Evolutionary conservation across 1,140 invertebrate species (phyloP).

Genomic region (Lanistes nyassanus): DNA sequence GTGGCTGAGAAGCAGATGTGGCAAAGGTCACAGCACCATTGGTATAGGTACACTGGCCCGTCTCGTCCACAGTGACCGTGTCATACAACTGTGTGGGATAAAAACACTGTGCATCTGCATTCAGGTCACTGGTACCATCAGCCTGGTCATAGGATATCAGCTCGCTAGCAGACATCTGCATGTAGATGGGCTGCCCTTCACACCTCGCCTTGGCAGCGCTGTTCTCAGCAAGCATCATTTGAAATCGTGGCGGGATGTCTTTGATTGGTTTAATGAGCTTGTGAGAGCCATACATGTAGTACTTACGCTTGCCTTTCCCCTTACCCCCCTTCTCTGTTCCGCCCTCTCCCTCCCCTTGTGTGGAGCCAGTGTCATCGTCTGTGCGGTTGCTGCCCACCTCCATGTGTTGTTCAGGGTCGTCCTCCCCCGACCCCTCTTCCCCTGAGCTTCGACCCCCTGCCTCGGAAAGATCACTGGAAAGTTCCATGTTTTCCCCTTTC

Average conservation of each 20-base stretch:
- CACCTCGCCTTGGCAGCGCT: conserved; percentile 55
- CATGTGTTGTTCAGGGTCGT: conserved; percentile 28
- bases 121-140: conserved; percentile 22
- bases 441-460: conserved; percentile 32
- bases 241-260: conserved; percentile 60
- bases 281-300: conserved; percentile 60
- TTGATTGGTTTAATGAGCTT: conserved; percentile 63
- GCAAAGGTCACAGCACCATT: background rate
- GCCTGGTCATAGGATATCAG: conserved; percentile 30
- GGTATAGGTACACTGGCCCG: conserved; percentile 13
- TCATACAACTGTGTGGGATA: conserved; percentile 36
- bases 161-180: conserved; percentile 43
- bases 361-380: conserved; percentile 21
- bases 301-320: conserved; percentile 48
- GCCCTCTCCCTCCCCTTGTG: conserved; percentile 17
- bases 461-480: conserved; percentile 29
- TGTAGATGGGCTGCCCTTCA: conserved; percentile 60
- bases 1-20: background rate
- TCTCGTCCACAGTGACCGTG: background rate
- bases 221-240: conserved; percentile 52
- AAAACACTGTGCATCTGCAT: conserved; percentile 55
- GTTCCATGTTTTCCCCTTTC: conserved; percentile 26
- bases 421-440: conserved; percentile 28
- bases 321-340: conserved; percentile 18
- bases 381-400: conserved; percentile 23